Percentiles rank a stretch among this genome's conserved stretches.
phyloP scores from a whole-genome alignment of 2,888 invertebrate species.

The Scrobipalpa atriplicella region DNA sequence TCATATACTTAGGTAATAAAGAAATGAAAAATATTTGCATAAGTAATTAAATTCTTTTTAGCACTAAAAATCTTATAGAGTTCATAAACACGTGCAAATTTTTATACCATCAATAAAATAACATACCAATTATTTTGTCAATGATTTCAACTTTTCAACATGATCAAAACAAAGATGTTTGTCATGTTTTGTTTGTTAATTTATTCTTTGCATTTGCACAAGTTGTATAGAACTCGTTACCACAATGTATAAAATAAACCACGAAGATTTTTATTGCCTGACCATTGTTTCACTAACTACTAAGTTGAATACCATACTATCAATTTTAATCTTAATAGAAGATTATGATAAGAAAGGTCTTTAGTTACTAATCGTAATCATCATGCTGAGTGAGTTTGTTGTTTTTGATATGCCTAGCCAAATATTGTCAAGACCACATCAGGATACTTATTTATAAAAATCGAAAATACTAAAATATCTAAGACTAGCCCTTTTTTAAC shows the following conservation, averaged over 20 bases:
- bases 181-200: conserved; percentile 12
- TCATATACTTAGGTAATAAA: too few relatives aligned
- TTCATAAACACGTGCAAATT: not conserved
- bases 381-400: too few relatives aligned
- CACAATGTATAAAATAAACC: not conserved
- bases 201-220: conserved; percentile 12
- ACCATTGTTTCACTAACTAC: not conserved
- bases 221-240: not conserved
- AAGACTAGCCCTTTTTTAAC: too few relatives aligned
- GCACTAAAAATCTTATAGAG: not conserved
- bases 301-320: not conserved
- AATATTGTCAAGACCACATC: too few relatives aligned
- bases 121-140: not conserved
- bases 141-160: not conserved
- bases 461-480: too few relatives aligned
- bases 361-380: too few relatives aligned
- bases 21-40: too few relatives aligned
- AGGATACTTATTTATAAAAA: too few relatives aligned
- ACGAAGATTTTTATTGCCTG: not conserved
- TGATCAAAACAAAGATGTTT: not conserved
- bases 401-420: too few relatives aligned
- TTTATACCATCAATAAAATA: not conserved
- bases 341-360: too few relatives aligned
- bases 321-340: too few relatives aligned
- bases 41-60: too few relatives aligned